Evolutionary conservation across 2,113 vertebrate species (phyloP), one percentile per base, ranked within the genome.

Genomic region (Erinaceus europaeus): DNA sequence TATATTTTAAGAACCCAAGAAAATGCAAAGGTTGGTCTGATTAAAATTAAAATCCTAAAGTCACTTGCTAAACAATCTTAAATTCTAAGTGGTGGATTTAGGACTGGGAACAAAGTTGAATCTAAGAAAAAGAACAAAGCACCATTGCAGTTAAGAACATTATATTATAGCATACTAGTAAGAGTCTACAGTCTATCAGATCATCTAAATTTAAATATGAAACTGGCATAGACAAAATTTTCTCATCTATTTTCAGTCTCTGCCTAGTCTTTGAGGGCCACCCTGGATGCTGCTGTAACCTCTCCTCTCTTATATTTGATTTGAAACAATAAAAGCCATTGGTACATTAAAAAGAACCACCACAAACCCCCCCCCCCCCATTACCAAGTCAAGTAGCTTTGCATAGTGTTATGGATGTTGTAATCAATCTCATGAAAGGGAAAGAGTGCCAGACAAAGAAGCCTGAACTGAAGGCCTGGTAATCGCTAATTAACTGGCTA

Each of bases 31-130:
- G 23, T 4, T 9, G 52, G 20, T 52, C 50, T 9, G 50, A 52
- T 13, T 20, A n/a, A n/a, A n/a, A 50, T 50, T 9, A 62, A 91
- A 89, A 73, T 50, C 32, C 48, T 68, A 29, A 87, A 89, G 29
- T 67, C n/a, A 85, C 15, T 36, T 78, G 18, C 27, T 83, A 92
- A 72, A 59, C 71, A 85, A 79, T 9, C 73, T 68, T 61, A 71
- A 91, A 69, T 21, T 48, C 67, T 42, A 57, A 81, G 52, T 64
- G 25, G 34, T 76, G 15, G 89, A 69, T 65, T 90, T 4, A 69
- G 38, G 12, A 3, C n/a, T 85, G 10, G 52, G 20, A 91, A 65
- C 38, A 93, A 86, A 83, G 27, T 42, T 76, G 57, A 64, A 18
- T 80, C 84, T 74, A 85, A 88, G 25, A 57, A 77, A 86, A 1